Evolutionary conservation across 2,797 vertebrate genomes (phyloP).

Genomic region (Silurus aristotelis): DNA sequence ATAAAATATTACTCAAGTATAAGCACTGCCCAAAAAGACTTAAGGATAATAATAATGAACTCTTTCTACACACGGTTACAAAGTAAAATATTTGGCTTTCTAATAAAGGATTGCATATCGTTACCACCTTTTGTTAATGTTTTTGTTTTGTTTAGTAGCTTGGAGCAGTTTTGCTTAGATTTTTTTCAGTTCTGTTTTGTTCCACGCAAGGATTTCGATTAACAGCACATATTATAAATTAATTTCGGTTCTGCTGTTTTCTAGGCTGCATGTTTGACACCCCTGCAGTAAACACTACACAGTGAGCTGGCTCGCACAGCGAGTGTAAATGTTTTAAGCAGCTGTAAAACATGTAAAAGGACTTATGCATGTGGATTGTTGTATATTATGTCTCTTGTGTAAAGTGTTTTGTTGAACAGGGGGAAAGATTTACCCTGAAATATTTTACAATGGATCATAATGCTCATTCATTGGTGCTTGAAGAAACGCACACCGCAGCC

Average conservation of each 20-base stretch:
- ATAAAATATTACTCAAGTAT: not conserved
- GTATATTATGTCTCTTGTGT: not conserved
- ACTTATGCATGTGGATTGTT: constrained; percentile 14
- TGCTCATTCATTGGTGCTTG: not conserved
- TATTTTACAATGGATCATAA: not conserved
- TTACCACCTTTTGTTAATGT: not conserved
- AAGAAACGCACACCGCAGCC: not conserved
- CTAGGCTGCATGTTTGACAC: not conserved
- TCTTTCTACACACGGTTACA: not conserved
- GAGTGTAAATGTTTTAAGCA: not conserved
- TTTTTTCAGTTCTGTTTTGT: not conserved
- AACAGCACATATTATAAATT: not conserved
- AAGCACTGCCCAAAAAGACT: not conserved
- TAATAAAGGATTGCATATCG: not conserved
- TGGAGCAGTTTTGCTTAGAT: not conserved
- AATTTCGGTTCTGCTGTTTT: not conserved
- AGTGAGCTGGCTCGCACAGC: not conserved
- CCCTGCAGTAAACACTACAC: not conserved
- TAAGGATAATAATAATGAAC: not conserved
- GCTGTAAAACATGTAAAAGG: not conserved
- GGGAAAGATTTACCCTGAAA: not conserved
- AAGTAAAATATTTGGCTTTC: not conserved
- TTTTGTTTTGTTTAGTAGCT: not conserved
- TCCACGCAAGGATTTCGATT: not conserved
- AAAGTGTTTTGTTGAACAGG: not conserved